phyloP scores from a whole-genome alignment of 2,113 vertebrate genomes.

The Mugil cephalus region DNA sequence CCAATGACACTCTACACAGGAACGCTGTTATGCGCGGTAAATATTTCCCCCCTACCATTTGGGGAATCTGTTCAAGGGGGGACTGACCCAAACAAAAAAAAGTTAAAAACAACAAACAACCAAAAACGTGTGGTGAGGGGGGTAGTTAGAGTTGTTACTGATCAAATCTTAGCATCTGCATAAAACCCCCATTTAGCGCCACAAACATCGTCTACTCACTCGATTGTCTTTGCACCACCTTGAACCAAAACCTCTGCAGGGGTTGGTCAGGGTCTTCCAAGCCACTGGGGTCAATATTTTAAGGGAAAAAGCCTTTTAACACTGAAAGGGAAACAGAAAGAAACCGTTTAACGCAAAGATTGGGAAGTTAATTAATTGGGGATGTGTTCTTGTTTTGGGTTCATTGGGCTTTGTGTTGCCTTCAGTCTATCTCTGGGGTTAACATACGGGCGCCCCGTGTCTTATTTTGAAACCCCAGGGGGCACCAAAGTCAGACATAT shows the following conservation, averaged over 20 bases:
- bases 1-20: neutral
- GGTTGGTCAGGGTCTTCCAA: slow-evolving; percentile 58
- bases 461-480: slow-evolving; percentile 1
- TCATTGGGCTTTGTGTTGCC: too few species aligned
- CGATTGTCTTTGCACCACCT: slow-evolving; percentile 71
- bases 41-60: slow-evolving; percentile 58
- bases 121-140: neutral
- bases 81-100: slow-evolving; percentile 71
- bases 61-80: slow-evolving; percentile 61
- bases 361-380: too few species aligned
- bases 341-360: neutral
- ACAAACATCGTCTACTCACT: slow-evolving; percentile 49
- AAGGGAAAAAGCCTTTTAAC: slow-evolving; percentile 50
- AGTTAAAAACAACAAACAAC: neutral
- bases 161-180: too few species aligned
- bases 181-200: too few species aligned
- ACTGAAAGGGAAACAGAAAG: slow-evolving; percentile 48
- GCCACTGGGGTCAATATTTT: slow-evolving; percentile 78
- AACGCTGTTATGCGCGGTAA: slow-evolving; percentile 47
- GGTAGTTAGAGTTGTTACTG: too few species aligned
- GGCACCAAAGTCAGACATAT: neutral
- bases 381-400: too few species aligned
- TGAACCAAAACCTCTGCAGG: slow-evolving; percentile 75
- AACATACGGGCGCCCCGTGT: neutral
- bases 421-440: neutral